Evolutionary conservation across 2,888 invertebrate species (phyloP).

Genomic region (Philonicus albiceps): DNA sequence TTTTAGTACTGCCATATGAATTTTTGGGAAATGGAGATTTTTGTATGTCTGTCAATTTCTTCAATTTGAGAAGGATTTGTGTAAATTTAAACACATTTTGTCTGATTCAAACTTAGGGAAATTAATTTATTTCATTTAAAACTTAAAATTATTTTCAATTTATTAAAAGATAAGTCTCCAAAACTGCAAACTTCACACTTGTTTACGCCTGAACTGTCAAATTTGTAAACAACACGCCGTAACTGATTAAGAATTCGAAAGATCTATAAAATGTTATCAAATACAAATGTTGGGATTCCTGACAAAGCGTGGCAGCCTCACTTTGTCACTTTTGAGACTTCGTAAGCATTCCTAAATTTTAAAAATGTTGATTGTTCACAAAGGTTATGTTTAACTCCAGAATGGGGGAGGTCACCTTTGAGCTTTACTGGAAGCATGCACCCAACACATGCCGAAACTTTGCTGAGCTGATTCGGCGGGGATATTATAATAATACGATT

Average conservation of each 20-base stretch:
- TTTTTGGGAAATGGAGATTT: not conserved
- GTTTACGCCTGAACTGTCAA: not conserved
- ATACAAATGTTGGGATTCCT: constrained; percentile 71
- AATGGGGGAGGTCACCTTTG: constrained; percentile 91
- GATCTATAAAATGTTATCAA: not conserved
- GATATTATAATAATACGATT: constrained; percentile 95
- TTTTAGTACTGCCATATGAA: not conserved
- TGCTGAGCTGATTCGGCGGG: constrained; percentile 89
- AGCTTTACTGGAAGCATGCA: constrained; percentile 98
- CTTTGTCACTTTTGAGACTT: constrained; percentile 81
- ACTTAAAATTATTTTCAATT: not conserved
- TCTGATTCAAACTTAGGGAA: not conserved
- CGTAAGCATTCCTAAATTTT: constrained; percentile 68
- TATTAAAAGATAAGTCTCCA: not conserved
- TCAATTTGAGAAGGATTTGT: not conserved
- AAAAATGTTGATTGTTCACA: not conserved
- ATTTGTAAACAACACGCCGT: not conserved
- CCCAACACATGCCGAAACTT: constrained; percentile 98
- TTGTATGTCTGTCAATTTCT: not conserved
- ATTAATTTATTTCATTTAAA: not conserved
- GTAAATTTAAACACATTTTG: not conserved
- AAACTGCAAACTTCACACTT: not conserved
- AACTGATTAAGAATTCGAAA: not conserved
- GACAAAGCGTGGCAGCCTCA: constrained; percentile 92
- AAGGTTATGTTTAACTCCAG: constrained; percentile 62